Conservation (phyloP, 2,113 vertebrate species). For the Corythornis cristatus region DNA sequence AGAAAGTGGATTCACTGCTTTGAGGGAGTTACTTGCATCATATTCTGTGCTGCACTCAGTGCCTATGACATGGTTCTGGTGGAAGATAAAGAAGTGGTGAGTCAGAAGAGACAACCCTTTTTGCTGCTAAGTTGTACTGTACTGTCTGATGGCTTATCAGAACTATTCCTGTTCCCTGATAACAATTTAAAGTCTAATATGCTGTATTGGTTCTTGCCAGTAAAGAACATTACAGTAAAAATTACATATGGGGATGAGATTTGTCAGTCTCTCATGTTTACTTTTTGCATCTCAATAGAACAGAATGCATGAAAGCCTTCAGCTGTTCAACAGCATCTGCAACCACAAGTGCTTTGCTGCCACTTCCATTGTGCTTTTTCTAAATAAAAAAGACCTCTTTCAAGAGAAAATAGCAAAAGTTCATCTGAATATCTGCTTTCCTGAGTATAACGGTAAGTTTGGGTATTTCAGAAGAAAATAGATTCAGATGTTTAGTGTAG, state of each 20-base stretch:
- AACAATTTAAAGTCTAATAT: neutral
- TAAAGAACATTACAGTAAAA: constrained; percentile 1
- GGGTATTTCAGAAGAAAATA: neutral
- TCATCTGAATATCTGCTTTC: constrained; percentile 78
- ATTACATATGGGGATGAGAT: neutral
- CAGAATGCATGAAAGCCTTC: constrained; percentile 82
- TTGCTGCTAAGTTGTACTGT: neutral
- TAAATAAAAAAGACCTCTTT: constrained; percentile 83
- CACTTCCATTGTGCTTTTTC: constrained; percentile 80
- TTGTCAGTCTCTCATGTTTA: neutral
- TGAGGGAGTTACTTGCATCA: constrained; percentile 82
- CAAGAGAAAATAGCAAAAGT: constrained; percentile 78
- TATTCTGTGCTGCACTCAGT: constrained; percentile 80
- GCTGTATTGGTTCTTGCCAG: neutral
- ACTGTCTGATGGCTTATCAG: neutral
- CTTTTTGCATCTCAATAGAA: constrained; percentile 70
- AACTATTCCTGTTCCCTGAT: neutral
- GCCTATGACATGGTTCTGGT: constrained; percentile 81
- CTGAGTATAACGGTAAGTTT: constrained; percentile 78
- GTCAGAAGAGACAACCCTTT: constrained; percentile 17
- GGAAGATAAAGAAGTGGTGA: constrained; percentile 83
- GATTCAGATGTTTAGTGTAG: neutral
- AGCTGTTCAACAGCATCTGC: constrained; percentile 81
- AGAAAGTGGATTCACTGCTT: constrained; percentile 85
- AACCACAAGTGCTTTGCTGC: constrained; percentile 80